Evolutionary conservation across 2,888 invertebrate species (phyloP).

Genomic region (Drosophila multiciliata): DNA sequence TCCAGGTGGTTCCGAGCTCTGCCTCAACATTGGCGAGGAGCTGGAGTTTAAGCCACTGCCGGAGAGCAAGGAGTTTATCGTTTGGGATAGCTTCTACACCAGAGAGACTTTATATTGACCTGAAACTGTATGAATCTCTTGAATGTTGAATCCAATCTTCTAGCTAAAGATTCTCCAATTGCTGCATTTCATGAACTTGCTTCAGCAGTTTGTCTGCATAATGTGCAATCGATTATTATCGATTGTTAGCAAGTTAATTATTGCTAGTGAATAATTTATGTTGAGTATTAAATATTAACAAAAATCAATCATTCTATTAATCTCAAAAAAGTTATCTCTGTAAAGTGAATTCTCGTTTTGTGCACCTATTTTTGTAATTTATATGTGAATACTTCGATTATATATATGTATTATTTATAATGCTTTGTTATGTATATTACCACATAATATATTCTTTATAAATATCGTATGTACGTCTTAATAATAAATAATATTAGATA

Average conservation of each 20-base stretch:
- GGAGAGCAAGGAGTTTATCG: constrained; percentile 71
- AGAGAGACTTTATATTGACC: constrained; percentile 58
- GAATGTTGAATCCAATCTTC: not conserved
- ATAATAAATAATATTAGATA: not conserved
- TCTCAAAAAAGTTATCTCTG: not conserved
- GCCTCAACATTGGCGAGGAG: constrained; percentile 79
- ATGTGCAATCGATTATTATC: not conserved
- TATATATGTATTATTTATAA: not conserved
- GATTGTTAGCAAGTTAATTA: not conserved
- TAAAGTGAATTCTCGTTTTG: not conserved
- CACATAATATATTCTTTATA: not conserved
- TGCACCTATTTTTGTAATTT: not conserved
- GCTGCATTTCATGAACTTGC: constrained; percentile 4
- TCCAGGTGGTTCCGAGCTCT: constrained; percentile 62
- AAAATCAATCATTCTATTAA: not conserved
- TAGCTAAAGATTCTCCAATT: not conserved
- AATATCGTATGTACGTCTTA: not conserved
- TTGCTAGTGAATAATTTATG: not conserved
- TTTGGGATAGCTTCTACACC: constrained; percentile 79
- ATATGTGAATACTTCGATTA: not conserved
- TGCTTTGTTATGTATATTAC: not conserved
- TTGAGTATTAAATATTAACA: not conserved
- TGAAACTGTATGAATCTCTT: too few species aligned
- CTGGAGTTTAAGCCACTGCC: constrained; percentile 76
- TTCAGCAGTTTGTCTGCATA: not conserved